These are phyloP conservation scores for Merluccius polli DNA, from an alignment of 2,797 vertebrate species.

Conservation along the genomic window DNA sequence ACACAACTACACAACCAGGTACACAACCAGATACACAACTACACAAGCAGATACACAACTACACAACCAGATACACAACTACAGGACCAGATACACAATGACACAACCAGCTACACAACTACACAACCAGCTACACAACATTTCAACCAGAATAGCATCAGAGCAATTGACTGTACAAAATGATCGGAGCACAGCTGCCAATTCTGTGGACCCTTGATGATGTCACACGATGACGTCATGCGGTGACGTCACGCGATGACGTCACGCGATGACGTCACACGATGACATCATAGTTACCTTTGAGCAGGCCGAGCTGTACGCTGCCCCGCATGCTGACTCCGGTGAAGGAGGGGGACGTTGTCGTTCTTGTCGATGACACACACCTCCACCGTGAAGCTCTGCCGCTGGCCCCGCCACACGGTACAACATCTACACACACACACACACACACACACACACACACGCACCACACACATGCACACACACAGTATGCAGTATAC, in stretches of 20 bases:
- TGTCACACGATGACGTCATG: too few relatives aligned
- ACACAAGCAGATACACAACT: too few relatives aligned
- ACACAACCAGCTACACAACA: too few relatives aligned
- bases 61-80: too few relatives aligned
- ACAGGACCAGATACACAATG: too few relatives aligned
- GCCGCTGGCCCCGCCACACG: slow-evolving; percentile 62
- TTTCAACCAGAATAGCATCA: not conserved
- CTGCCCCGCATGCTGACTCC: slow-evolving; percentile 71
- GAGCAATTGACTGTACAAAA: too few relatives aligned
- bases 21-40: too few relatives aligned
- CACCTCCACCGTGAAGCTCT: slow-evolving; percentile 71
- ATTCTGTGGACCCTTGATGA: too few relatives aligned
- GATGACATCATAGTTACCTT: slow-evolving; percentile 59
- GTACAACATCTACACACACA: slow-evolving; percentile 63
- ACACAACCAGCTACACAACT: too few relatives aligned
- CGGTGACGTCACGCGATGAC: too few relatives aligned
- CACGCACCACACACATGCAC: slow-evolving; percentile 12
- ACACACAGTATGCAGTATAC: not conserved
- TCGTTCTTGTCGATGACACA: slow-evolving; percentile 78
- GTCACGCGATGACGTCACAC: not conserved
- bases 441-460: slow-evolving; percentile 11
- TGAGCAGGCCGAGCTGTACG: slow-evolving; percentile 75
- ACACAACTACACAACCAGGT: too few relatives aligned
- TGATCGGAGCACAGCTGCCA: too few relatives aligned
- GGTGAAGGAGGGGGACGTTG: slow-evolving; percentile 72